Percentiles rank a stretch among this genome's conserved stretches.
These are phyloP conservation scores for Colostygia pectinataria DNA, from an alignment of 2,888 invertebrate genomes.

Conservation along the genomic window DNA sequence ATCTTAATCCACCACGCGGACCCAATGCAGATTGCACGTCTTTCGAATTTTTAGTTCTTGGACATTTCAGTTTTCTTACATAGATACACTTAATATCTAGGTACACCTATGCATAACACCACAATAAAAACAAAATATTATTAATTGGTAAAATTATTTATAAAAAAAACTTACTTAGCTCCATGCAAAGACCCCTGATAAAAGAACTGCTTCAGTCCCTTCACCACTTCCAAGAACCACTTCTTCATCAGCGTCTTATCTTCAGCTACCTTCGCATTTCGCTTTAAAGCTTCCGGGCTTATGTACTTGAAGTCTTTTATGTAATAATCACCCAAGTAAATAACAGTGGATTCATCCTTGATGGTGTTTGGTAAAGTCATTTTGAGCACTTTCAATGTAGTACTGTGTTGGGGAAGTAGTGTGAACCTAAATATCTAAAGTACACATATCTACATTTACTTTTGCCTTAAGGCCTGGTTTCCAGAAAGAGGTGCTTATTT, in stretches of 20 bases:
- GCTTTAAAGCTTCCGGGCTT: conserved; percentile 51
- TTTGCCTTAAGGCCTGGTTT: neutral
- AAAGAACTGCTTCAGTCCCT: conserved; percentile 69
- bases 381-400: no score
- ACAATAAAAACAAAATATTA: no score
- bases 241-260: conserved; percentile 45
- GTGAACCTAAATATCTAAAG: no score
- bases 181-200: conserved; percentile 74
- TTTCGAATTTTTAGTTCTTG: no score
- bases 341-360: conserved; percentile 36
- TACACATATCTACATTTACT: no score
- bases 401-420: no score
- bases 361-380: conserved; percentile 27
- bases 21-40: no score
- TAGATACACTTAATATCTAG: no score
- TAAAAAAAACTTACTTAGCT: conserved; percentile 65
- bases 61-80: no score
- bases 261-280: conserved; percentile 28
- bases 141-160: neutral
- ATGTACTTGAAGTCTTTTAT: conserved; percentile 69
- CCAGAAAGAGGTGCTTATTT: neutral
- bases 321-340: conserved; percentile 60
- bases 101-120: no score
- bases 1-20: no score
- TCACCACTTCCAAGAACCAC: conserved; percentile 62